Evolutionary conservation across 2,113 vertebrate genomes (phyloP).

Genomic region (Andinoacara biseriatus): DNA sequence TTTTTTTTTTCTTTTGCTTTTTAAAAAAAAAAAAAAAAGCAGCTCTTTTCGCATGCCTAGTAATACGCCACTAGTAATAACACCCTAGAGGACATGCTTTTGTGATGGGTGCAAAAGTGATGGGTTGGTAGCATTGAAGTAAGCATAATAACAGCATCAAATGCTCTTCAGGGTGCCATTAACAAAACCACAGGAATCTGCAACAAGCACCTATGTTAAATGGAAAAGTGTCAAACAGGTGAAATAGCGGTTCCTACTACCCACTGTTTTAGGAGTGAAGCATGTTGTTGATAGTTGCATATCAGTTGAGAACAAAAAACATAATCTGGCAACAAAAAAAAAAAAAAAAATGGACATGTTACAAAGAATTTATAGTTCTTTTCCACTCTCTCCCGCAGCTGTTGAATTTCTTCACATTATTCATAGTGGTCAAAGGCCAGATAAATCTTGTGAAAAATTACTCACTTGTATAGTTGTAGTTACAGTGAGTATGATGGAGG

Average conservation of each 20-base stretch:
- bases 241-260: neutral
- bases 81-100: neutral
- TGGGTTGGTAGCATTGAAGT: neutral
- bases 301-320: neutral
- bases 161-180: neutral
- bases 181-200: slow-evolving; percentile 15
- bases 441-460: neutral
- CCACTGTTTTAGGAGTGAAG: neutral
- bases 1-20: neutral
- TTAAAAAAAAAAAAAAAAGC: neutral
- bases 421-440: neutral
- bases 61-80: neutral
- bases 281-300: slow-evolving; percentile 10
- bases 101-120: slow-evolving; percentile 7
- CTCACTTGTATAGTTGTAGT: neutral
- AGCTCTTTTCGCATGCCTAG: neutral
- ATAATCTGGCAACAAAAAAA: neutral
- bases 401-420: neutral
- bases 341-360: neutral
- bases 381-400: neutral
- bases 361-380: neutral
- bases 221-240: slow-evolving; percentile 14
- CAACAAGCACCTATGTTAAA: slow-evolving; percentile 9
- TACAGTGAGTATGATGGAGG: neutral
- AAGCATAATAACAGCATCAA: slow-evolving; percentile 10